Conservation (phyloP, 30 jellyfish, hydroid and myxozoan genomes). For the Cassiopea xamachana region DNA sequence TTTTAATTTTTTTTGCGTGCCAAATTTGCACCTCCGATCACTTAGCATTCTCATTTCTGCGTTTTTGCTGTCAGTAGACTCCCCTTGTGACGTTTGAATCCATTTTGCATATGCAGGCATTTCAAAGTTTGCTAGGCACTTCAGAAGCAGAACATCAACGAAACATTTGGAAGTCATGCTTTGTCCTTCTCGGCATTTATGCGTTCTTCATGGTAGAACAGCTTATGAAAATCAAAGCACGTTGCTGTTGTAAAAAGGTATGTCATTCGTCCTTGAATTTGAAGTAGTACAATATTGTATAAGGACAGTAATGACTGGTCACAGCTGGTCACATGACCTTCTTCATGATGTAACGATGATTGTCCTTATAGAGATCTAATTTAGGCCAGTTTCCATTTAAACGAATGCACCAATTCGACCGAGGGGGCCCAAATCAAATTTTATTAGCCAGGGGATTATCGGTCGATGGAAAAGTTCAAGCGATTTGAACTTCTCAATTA, state of each 20-base stretch:
- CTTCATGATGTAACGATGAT: no score
- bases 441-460: no score
- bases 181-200: constrained; percentile 89
- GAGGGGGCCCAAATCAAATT: no score
- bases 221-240: constrained; percentile 77
- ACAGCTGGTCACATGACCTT: no score
- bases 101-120: constrained; percentile 39
- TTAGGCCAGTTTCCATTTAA: no score
- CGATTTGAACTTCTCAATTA: no score
- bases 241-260: constrained; percentile 38
- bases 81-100: neutral
- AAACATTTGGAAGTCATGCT: constrained; percentile 85
- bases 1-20: neutral
- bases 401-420: no score
- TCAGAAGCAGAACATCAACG: constrained; percentile 66
- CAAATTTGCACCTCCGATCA: neutral
- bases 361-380: no score
- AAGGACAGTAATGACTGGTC: no score
- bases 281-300: neutral
- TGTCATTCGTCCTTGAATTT: neutral
- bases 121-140: constrained; percentile 33
- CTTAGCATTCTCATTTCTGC: neutral
- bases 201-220: constrained; percentile 87
- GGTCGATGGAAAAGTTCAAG: no score
- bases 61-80: neutral